Evolutionary conservation across 2,113 vertebrate species (phyloP), one percentile per base, ranked within the genome.

Genomic region (Notothenia coriiceps): DNA sequence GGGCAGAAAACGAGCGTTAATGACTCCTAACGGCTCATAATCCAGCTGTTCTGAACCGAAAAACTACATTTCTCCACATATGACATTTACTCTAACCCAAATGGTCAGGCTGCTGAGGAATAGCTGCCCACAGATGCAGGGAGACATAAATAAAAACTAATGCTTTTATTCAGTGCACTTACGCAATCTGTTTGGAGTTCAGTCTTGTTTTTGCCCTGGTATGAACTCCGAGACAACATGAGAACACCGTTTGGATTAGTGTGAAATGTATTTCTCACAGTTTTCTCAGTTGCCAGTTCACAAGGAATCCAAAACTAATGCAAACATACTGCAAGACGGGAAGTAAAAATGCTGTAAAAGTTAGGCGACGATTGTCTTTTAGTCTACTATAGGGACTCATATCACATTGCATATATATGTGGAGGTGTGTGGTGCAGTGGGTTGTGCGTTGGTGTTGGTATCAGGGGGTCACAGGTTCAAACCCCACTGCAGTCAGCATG

Each of bases 1-100:
- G 62, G 56, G 70, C 70, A 64, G 63, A 79, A 79, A 70, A 86
- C 65, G 66, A 85, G 82, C 71, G 15, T 13, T 43, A 70, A 88
- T 33, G 52, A 63, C 67, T 85, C 43, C 47, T 22, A 80, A 67
- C 47, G 49, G 70, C 70, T 70, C 60, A 56, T 74, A 74, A 80
- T 85, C 63, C 78, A 84, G 75, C 74, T 86, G 88, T 66, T 77
- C 52, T 9, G 25, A 18, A 15, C 47, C 47, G 17, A 44, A 55
- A 74, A 59, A 35, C 44, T 71, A 43, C 15, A 8, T 57, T 56
- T 77, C 33, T 77, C 49, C 76, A 74, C 66, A 25, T 54, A n/a
- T 43, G 17, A 69, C 46, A 57, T 64, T 63, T 13, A 22, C 40
- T 63, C 9, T 13, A 44, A 40, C 11, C 29, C 25, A 47, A 77